Evolutionary conservation across 2,888 invertebrate genomes (phyloP), one percentile per base, ranked within the genome.

Genomic region (Erynnis tages): DNA sequence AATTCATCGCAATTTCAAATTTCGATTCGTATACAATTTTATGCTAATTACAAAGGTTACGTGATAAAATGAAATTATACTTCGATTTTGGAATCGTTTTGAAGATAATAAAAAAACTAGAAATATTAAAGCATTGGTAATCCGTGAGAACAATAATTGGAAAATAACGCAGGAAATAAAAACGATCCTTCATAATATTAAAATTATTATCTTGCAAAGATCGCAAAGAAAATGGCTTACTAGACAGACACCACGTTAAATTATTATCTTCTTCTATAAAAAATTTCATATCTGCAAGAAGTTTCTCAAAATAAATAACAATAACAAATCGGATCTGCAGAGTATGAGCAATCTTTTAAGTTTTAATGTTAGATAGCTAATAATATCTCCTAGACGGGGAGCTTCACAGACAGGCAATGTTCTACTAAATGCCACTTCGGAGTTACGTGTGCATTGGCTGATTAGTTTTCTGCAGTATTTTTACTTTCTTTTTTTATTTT

Each of bases 321-420:
- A 25, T 41, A 41, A 27, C 17, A 34, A 7, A 29, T 11, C 19
- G 11, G 16, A 43, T 37, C 29, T 30, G 21, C 44, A 37, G 13
- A 2, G 23, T 38, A 27, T 23, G 23, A 45, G 30, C 45, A 45
- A 45, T 52, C 30, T 44, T 45, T 45, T 38, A 45, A 52, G 11
- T 52, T 41, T 54, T 47, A 59, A 59, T 45, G 57, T 53, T 45
- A 45, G 30, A 38, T 45, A 54, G 37, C 53, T 53, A 58, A 54
- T 54, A 52, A 50, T 61, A 55, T 43, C 48, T 44, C 54, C 54
- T 57, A 59, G 58, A 64, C 63, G 58, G 57, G 53, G 56, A 52
- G 59, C 55, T 55, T 60, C 55, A 60, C 76, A 79, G 78, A 77
- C 78, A 76, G 71, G 67, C 78, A 75, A 77, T 67, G 75, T 65